Conservation (phyloP, 2,888 invertebrate genomes). For the Eucera pruinosa region DNA sequence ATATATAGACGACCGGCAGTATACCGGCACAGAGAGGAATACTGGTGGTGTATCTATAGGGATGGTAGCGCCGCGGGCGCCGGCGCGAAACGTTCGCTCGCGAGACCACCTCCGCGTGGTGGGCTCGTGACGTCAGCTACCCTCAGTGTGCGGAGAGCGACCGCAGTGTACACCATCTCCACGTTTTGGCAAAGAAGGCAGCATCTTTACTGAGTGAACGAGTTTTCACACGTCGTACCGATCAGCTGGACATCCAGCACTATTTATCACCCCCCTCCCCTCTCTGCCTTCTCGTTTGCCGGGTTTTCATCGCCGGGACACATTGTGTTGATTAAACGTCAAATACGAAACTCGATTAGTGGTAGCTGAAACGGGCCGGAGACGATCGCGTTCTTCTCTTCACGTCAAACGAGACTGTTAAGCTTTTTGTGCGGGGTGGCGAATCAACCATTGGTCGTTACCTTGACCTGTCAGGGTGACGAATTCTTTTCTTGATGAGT, state of each 20-base stretch:
- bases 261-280: slow-evolving; percentile 19
- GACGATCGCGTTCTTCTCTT: background rate
- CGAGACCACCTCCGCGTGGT: slow-evolving; percentile 83
- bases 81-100: slow-evolving; percentile 79
- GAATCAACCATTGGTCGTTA: slow-evolving; percentile 7
- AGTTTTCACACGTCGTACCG: slow-evolving; percentile 53
- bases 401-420: background rate
- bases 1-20: slow-evolving; percentile 57
- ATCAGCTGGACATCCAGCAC: slow-evolving; percentile 52
- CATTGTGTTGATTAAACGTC: background rate
- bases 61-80: slow-evolving; percentile 77
- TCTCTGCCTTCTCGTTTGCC: slow-evolving; percentile 14
- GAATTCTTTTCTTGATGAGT: slow-evolving; percentile 71
- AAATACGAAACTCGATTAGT: slow-evolving; percentile 6
- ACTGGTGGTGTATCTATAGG: slow-evolving; percentile 69
- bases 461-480: slow-evolving; percentile 37
- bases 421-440: slow-evolving; percentile 12
- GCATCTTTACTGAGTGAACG: slow-evolving; percentile 65
- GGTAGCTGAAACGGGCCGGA: slow-evolving; percentile 17
- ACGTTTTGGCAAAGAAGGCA: slow-evolving; percentile 74
- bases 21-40: slow-evolving; percentile 63
- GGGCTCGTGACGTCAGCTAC: slow-evolving; percentile 82
- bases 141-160: slow-evolving; percentile 84
- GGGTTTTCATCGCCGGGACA: background rate
- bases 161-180: slow-evolving; percentile 82